Percentiles rank a stretch among this genome's conserved stretches.
Evolutionary conservation across 2,113 vertebrate species (phyloP).

Genomic region (Holacanthus passer): DNA sequence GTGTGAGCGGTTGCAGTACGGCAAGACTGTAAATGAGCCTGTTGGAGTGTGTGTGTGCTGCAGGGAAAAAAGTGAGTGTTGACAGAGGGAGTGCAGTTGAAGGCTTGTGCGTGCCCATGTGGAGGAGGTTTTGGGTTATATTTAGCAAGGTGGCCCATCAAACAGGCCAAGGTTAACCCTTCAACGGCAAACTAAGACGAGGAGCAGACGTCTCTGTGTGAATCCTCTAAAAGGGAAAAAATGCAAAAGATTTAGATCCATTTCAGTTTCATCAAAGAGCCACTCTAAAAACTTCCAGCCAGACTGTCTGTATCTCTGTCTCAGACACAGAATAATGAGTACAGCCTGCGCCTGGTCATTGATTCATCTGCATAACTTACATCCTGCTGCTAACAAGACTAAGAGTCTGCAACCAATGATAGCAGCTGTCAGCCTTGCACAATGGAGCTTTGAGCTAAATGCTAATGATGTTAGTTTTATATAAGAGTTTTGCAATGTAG

Average conservation of each 20-base stretch:
- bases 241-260: neutral
- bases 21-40: conserved; percentile 61
- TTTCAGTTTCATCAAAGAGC: neutral
- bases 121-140: conserved; percentile 73
- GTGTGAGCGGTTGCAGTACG: conserved; percentile 49
- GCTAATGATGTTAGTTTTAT: too few species aligned
- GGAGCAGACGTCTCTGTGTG: neutral
- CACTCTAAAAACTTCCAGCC: neutral
- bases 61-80: conserved; percentile 52
- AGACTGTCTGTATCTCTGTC: neutral
- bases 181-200: conserved; percentile 15
- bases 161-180: conserved; percentile 68
- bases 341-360: neutral
- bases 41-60: conserved; percentile 17
- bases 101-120: conserved; percentile 71
- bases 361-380: conserved; percentile 17
- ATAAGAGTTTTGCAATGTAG: too few species aligned
- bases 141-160: conserved; percentile 71
- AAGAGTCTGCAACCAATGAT: too few species aligned
- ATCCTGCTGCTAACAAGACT: neutral
- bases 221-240: neutral
- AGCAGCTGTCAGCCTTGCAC: too few species aligned
- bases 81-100: conserved; percentile 72
- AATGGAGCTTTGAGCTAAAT: too few species aligned
- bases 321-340: neutral